These are phyloP conservation scores for Mastigias papua DNA, from an alignment of 30 jellyfish, hydroid and myxozoan genomes.

Conservation along the genomic window DNA sequence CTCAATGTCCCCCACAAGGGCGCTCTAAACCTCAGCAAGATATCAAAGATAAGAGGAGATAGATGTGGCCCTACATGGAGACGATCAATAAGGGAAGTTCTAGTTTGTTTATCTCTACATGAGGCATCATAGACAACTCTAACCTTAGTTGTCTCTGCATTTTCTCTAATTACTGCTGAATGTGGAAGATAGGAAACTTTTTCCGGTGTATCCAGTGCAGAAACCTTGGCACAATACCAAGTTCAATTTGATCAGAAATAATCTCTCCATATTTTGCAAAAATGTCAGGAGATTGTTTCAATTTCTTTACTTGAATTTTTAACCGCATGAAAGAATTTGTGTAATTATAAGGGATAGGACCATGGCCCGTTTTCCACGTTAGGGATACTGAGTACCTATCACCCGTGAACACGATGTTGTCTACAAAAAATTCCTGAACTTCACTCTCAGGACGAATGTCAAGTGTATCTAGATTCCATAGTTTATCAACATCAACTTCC, in stretches of 20 bases:
- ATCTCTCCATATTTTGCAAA: background rate
- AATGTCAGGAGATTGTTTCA: constrained; percentile 3
- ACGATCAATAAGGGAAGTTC: constrained; percentile 18
- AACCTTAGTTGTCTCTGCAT: background rate
- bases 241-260: background rate
- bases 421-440: constrained; percentile 41
- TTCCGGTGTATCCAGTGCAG: constrained; percentile 8
- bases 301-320: constrained; percentile 17
- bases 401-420: constrained; percentile 52
- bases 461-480: constrained; percentile 66
- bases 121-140: background rate
- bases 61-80: constrained; percentile 24
- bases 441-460: constrained; percentile 57
- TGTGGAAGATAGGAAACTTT: constrained; percentile 37
- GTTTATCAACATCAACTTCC: constrained; percentile 3
- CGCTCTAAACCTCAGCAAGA: background rate
- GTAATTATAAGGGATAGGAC: constrained; percentile 30
- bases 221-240: background rate
- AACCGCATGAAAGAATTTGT: background rate
- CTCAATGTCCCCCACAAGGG: constrained; percentile 28
- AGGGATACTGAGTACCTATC: constrained; percentile 51
- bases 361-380: constrained; percentile 77
- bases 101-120: constrained; percentile 5
- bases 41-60: constrained; percentile 25
- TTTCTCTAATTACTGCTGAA: constrained; percentile 15